phyloP scores from a whole-genome alignment of 2,113 vertebrate genomes.

The Crocuta crocuta region DNA sequence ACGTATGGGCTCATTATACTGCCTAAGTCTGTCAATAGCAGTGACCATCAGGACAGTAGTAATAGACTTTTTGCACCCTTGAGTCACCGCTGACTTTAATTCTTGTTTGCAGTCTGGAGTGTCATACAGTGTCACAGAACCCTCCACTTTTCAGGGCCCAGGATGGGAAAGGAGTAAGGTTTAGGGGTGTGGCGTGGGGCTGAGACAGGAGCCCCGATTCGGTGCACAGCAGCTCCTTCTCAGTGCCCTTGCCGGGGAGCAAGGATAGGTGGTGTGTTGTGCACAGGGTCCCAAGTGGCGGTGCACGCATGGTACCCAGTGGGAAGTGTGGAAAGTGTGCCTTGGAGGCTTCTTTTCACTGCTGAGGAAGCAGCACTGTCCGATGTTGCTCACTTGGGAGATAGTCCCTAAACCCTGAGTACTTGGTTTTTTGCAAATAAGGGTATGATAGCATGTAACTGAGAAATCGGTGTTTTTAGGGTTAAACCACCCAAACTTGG shows the following conservation, averaged over 20 bases:
- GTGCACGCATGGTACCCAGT: fast-evolving
- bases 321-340: neutral
- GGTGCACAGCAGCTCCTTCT: neutral
- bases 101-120: neutral
- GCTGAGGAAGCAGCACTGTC: neutral
- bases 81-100: conserved; percentile 4
- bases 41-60: neutral
- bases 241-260: neutral
- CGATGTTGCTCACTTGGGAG: neutral
- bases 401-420: neutral
- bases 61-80: neutral
- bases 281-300: fast-evolving
- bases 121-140: neutral
- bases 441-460: neutral
- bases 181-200: neutral
- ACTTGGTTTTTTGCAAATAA: neutral
- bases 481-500: conserved; percentile 31
- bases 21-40: neutral
- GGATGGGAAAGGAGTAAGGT: neutral
- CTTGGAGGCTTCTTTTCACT: neutral
- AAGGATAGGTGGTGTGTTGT: fast-evolving
- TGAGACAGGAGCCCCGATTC: neutral
- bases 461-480: conserved; percentile 3
- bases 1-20: neutral
- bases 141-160: neutral